Conservation (phyloP, 2,113 vertebrate genomes). For the Lophochroa leadbeateri region DNA sequence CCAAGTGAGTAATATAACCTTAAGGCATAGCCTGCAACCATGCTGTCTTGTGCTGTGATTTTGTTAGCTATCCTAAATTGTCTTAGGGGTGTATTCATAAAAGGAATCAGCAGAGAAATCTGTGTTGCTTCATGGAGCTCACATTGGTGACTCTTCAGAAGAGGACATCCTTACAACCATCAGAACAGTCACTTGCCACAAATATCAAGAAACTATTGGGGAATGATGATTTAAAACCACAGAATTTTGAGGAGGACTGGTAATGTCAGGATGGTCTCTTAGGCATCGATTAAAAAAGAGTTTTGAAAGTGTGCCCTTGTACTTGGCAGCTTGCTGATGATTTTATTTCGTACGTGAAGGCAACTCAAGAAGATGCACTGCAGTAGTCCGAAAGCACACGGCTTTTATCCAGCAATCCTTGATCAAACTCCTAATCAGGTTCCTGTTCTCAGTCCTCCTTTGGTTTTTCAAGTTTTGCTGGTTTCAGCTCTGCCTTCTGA, state of each 20-base stretch:
- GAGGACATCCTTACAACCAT: background rate
- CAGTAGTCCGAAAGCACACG: background rate
- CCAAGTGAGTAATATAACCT: background rate
- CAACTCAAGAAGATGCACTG: background rate
- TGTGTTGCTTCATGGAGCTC: background rate
- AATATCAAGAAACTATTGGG: background rate
- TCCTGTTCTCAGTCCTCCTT: background rate
- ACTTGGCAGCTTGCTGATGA: background rate
- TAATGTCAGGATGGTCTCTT: background rate
- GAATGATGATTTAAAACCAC: background rate
- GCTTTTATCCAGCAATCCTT: background rate
- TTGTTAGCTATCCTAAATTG: background rate
- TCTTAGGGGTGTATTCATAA: background rate
- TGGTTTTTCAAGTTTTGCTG: background rate
- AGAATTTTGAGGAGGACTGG: background rate
- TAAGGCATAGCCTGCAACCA: background rate
- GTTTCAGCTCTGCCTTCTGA: slow-evolving; percentile 14
- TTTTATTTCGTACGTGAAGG: background rate
- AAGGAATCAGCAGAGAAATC: background rate
- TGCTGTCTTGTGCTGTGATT: background rate
- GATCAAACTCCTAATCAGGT: background rate
- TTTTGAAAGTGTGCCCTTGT: background rate
- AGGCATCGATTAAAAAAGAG: accelerated
- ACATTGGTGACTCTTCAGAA: background rate
- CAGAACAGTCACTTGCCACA: background rate